phyloP scores from a whole-genome alignment of 2,888 invertebrate genomes.

The Diarsia rubi region DNA sequence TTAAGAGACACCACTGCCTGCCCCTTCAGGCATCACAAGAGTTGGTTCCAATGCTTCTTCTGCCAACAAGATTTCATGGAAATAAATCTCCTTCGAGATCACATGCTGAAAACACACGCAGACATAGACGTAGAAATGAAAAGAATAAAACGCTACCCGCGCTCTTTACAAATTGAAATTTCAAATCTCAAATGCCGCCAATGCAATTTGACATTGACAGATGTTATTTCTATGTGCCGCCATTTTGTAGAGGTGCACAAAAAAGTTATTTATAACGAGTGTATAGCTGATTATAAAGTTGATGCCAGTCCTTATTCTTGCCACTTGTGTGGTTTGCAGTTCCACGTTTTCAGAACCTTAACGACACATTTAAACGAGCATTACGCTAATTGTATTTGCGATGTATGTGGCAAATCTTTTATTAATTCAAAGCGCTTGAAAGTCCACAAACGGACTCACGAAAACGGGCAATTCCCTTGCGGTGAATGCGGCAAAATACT shows the following conservation, averaged over 20 bases:
- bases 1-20: slow-evolving; percentile 83
- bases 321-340: slow-evolving; percentile 80
- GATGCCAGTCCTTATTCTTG: slow-evolving; percentile 80
- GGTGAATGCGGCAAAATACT: slow-evolving; percentile 80
- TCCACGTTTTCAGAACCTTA: slow-evolving; percentile 84
- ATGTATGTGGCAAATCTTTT: slow-evolving; percentile 88
- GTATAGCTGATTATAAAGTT: slow-evolving; percentile 85
- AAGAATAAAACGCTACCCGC: slow-evolving; percentile 83
- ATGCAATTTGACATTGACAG: slow-evolving; percentile 78
- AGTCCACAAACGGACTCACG: slow-evolving; percentile 88
- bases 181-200: slow-evolving; percentile 81
- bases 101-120: slow-evolving; percentile 73
- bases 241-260: slow-evolving; percentile 80
- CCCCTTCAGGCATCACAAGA: slow-evolving; percentile 85
- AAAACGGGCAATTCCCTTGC: slow-evolving; percentile 83
- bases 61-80: slow-evolving; percentile 84
- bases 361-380: slow-evolving; percentile 88
- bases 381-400: slow-evolving; percentile 88
- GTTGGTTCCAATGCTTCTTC: slow-evolving; percentile 88
- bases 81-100: slow-evolving; percentile 76
- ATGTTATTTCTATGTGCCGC: slow-evolving; percentile 76
- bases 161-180: slow-evolving; percentile 85
- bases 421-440: slow-evolving; percentile 86
- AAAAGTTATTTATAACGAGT: slow-evolving; percentile 82
- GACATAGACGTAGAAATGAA: slow-evolving; percentile 79